Evolutionary conservation across 2,113 vertebrate genomes (phyloP), one percentile per base, ranked within the genome.

Genomic region (Suricata suricatta): DNA sequence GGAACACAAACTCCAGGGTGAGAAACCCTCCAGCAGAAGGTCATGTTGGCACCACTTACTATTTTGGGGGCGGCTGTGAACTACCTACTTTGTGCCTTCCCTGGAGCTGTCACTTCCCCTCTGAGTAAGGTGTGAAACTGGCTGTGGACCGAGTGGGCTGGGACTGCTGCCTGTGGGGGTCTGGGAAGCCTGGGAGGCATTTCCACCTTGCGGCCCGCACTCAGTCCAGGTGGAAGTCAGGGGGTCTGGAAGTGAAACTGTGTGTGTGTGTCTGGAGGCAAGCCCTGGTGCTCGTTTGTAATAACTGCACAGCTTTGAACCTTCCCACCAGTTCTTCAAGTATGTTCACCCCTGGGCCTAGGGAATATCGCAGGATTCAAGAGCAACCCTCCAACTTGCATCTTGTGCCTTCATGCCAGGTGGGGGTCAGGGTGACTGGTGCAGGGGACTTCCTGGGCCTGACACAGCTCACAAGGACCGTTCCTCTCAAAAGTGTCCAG

Each of bases 31-130:
- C n/a, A 44, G 1, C 41, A 33, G 47, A 47, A 69, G 23, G 35
- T 79, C 79, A 41, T 33, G 19, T 9, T 27, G 29, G 74, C 35
- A 31, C 15, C 10, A 35, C 68, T 47, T 44, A 81, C 29, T 86
- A 52, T 81, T 54, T 81, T 21, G 50, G 50, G 47, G 11, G 0
- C 15, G 13, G 13, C 7, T 25, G 33, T 80, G 17, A 80, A 68
- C n/a, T 17, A 69, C 10, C 27, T 54, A 25, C 29, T 95, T 29
- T 81, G 44, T 68, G 31, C 15, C 64, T 87, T 91, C 19, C 93
- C 66, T 57, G 54, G 15, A 21, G 25, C 63, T 96, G 90, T 96
- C 93, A 93, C 66, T 95, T 96, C 85, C 85, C 47, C 81, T 82
- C 47, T 14, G n/a, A 88, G 33, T 33, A 4, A 19, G 6, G 35